These are phyloP conservation scores for Listronotus bonariensis DNA, from an alignment of 1,140 invertebrate species.

Conservation along the genomic window DNA sequence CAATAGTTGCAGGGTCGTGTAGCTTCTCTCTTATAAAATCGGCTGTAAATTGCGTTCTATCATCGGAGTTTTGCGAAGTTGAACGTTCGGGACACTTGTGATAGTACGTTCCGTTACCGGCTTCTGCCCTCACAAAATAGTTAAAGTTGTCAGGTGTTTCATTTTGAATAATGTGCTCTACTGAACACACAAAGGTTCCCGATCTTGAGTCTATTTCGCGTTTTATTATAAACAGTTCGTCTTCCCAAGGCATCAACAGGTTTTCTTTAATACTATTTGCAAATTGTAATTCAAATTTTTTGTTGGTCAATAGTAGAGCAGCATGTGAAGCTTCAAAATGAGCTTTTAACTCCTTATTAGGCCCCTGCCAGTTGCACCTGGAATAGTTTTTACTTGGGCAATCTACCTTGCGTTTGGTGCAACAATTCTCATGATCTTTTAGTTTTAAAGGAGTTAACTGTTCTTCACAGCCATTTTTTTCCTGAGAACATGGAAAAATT, in stretches of 20 bases:
- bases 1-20: constrained; percentile 23
- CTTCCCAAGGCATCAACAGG: constrained; percentile 31
- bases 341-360: constrained; percentile 24
- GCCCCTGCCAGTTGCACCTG: constrained; percentile 39
- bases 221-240: constrained; percentile 41
- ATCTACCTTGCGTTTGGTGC: constrained; percentile 23
- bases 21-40: constrained; percentile 35
- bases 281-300: constrained; percentile 40
- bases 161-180: constrained; percentile 21
- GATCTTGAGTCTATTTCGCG: constrained; percentile 36
- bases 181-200: constrained; percentile 32
- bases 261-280: constrained; percentile 35
- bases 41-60: constrained; percentile 28
- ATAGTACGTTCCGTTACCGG: constrained; percentile 11
- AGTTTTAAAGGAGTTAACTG: constrained; percentile 31
- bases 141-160: constrained; percentile 25
- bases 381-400: constrained; percentile 37
- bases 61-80: constrained; percentile 14
- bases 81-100: constrained; percentile 20
- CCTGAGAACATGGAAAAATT: constrained; percentile 38
- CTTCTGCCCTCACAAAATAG: constrained; percentile 31
- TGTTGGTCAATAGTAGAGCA: constrained; percentile 22
- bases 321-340: constrained; percentile 40
- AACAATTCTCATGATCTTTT: constrained; percentile 35
- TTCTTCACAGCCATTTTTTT: constrained; percentile 32